phyloP scores from a whole-genome alignment of 2,113 vertebrate species.

The Dasyurus viverrinus region DNA sequence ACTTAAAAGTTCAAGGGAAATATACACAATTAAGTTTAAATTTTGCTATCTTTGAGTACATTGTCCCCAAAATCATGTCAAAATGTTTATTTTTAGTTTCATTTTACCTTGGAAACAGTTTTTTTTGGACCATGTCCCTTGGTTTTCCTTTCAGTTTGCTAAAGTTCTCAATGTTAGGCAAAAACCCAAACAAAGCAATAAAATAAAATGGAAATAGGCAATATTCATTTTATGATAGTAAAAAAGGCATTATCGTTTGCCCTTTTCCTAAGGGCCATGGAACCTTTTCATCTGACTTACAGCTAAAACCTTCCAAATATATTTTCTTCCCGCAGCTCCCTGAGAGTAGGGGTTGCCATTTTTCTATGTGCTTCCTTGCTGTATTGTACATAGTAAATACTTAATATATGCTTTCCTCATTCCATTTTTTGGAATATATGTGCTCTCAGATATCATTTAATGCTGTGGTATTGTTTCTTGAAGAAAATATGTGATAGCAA shows the following conservation, averaged over 20 bases:
- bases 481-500: background rate
- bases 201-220: background rate
- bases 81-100: background rate
- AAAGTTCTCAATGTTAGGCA: background rate
- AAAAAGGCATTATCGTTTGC: background rate
- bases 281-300: background rate
- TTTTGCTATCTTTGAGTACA: background rate
- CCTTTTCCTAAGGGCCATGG: background rate
- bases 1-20: background rate
- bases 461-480: background rate
- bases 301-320: background rate
- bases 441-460: background rate
- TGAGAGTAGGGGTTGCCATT: background rate
- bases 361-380: background rate
- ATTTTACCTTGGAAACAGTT: background rate
- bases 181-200: background rate
- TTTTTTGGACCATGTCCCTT: background rate
- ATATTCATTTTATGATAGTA: constrained; percentile 13
- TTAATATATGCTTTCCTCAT: background rate
- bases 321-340: background rate
- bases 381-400: background rate
- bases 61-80: background rate
- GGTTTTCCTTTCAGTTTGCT: background rate
- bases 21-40: background rate
- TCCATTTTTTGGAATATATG: background rate